These are phyloP conservation scores for Podarcis siculus DNA, from an alignment of 2,797 vertebrate genomes.

Conservation along the genomic window DNA sequence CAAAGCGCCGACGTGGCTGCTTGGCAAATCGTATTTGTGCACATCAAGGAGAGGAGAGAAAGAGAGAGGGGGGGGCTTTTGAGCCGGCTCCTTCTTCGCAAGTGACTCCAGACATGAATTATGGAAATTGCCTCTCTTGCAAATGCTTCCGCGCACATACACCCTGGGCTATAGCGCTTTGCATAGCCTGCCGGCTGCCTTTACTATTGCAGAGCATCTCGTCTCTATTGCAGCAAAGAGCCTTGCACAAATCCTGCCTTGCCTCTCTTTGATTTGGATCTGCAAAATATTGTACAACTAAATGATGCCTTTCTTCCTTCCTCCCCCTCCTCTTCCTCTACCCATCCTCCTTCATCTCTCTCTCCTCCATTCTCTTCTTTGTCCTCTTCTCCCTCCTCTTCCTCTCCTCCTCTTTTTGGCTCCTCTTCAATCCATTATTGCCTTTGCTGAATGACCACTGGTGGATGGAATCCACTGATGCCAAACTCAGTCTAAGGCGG, in stretches of 20 bases:
- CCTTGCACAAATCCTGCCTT: not conserved
- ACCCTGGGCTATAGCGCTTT: not conserved
- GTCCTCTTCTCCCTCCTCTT: no score
- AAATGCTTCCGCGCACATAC: not conserved
- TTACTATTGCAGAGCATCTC: not conserved
- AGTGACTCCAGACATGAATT: not conserved
- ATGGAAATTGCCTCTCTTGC: not conserved
- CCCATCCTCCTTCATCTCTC: not conserved
- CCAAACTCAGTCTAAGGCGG: no score
- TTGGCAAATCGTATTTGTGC: not conserved
- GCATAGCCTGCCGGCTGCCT: not conserved
- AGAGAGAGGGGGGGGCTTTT: not conserved
- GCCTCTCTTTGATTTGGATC: not conserved
- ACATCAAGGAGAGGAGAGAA: not conserved
- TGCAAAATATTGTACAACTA: not conserved
- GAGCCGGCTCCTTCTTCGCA: not conserved
- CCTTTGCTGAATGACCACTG: no score
- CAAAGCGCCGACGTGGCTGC: not conserved
- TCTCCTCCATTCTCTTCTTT: no score
- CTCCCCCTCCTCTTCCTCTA: not conserved
- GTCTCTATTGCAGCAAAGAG: rapidly evolving
- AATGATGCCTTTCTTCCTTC: not conserved
- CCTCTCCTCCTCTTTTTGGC: no score
- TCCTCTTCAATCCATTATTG: no score
- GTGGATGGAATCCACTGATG: no score